Evolutionary conservation across 2,888 invertebrate species (phyloP).

Genomic region (Pachycephus smyrnensis): DNA sequence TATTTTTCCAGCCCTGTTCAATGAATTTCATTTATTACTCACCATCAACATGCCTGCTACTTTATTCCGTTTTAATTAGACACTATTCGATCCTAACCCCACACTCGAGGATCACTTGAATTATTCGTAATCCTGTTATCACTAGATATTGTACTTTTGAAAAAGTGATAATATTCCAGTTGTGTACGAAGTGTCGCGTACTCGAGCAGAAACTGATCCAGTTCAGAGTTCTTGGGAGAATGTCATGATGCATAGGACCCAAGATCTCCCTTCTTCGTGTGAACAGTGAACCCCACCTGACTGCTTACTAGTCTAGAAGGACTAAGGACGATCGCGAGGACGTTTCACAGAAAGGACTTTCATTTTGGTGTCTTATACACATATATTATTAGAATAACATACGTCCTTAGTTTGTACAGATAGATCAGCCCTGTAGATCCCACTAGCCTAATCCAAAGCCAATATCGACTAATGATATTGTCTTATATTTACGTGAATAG

Average conservation of each 20-base stretch:
- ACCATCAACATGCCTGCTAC: conserved; percentile 7
- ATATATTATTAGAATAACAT: background rate
- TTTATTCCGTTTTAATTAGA: background rate
- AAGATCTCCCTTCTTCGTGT: conserved; percentile 37
- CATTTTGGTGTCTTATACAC: background rate
- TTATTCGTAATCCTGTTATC: conserved; percentile 18
- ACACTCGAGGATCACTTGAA: background rate
- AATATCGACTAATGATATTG: background rate
- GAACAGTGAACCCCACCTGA: conserved; percentile 20
- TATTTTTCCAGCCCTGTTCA: background rate
- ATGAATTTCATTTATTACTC: background rate
- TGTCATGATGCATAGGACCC: conserved; percentile 45
- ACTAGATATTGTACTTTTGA: background rate
- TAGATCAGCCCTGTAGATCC: background rate
- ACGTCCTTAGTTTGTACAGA: too few species aligned
- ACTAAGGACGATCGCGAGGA: conserved; percentile 9
- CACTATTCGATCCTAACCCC: background rate
- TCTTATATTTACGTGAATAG: background rate
- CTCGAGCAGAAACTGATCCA: conserved; percentile 55
- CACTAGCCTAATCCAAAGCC: background rate
- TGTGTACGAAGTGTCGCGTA: conserved; percentile 29
- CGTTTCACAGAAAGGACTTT: conserved; percentile 4
- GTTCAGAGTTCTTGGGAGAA: conserved; percentile 56
- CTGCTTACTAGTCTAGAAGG: background rate
- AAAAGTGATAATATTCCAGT: background rate